Conservation (phyloP, 2,797 vertebrate genomes). For the Decapterus maruadsi region DNA sequence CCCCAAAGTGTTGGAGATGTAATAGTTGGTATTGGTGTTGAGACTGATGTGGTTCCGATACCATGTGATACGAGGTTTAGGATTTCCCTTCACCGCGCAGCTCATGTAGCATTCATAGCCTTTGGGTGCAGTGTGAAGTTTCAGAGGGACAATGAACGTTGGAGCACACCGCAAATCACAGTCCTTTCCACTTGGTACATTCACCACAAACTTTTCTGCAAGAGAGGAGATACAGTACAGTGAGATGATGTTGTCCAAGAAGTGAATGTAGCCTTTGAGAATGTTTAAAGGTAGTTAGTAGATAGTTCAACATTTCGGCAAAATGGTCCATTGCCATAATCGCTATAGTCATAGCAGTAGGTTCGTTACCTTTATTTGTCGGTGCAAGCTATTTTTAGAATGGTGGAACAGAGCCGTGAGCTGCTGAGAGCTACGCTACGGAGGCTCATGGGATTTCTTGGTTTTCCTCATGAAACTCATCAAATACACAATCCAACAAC, state of each 20-base stretch:
- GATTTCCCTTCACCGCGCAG: constrained; percentile 90
- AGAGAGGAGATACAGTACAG: constrained; percentile 5
- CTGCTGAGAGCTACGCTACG: too few relatives aligned
- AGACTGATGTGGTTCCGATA: constrained; percentile 87
- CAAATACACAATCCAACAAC: too few relatives aligned
- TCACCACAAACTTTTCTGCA: constrained; percentile 82
- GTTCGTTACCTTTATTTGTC: too few relatives aligned
- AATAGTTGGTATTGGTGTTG: constrained; percentile 82
- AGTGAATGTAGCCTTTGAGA: not conserved
- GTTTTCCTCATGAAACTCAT: too few relatives aligned
- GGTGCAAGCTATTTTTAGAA: too few relatives aligned
- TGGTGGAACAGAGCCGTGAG: too few relatives aligned
- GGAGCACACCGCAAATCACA: constrained; percentile 84
- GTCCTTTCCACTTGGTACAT: constrained; percentile 67
- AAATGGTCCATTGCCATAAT: too few relatives aligned
- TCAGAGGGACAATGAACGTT: constrained; percentile 86
- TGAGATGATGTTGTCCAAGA: not conserved
- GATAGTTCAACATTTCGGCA: too few relatives aligned
- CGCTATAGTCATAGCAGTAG: too few relatives aligned
- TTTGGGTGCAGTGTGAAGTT: constrained; percentile 86
- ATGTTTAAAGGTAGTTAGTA: too few relatives aligned
- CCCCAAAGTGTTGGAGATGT: constrained; percentile 87
- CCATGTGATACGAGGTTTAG: constrained; percentile 88
- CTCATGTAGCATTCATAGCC: constrained; percentile 92
- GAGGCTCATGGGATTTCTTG: too few relatives aligned